Evolutionary conservation across 2,888 invertebrate species (phyloP), one percentile per base, ranked within the genome.

Genomic region (Phengaris alcon): DNA sequence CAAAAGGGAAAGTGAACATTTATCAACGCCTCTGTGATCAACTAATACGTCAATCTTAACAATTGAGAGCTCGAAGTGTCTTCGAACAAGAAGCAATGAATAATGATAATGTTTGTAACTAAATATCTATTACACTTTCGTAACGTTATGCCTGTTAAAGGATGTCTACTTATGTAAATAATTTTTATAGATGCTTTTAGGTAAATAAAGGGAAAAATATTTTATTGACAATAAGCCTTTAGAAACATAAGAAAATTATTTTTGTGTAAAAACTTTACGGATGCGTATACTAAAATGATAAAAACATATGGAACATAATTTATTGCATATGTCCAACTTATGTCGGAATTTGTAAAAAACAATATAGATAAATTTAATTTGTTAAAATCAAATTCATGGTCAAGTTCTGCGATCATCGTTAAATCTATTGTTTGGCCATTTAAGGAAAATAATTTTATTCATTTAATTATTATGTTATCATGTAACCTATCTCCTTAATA

Each of bases 1-100:
- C 88, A 87, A 90, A 91, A 93, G 91, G 79, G 91, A 93, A 93
- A 93, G 91, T 89, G 86, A 84, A 85, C 82, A 91, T 92, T 90
- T 88, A 87, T 91, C 90, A 91, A 84, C 80, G 85, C 82, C 83
- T 82, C 80, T 78, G 82, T 79, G 51, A 15, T 54, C 15, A 72
- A 35, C 51, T 72, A 72, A 52, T 72, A 52, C 54, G 12, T 72
- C 54, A 72, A 72, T 54, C 80, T 80, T 79, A 82, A 84, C 84
- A 54, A 72, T 72, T 72, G 54, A 6, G 72, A 52, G 52, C 52
- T 54, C 22, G 72, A 72, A 72, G 52, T 54, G 72, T 72, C 12
- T 52, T 54, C 35, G 13, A 70, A 48, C 22, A 52, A 54, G 10
- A 35, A 35, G 22, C 1, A 8, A 12, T 72, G 35, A 54, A 1